Evolutionary conservation across 2,888 invertebrate species (phyloP).

Genomic region (Luffia ferchaultella): DNA sequence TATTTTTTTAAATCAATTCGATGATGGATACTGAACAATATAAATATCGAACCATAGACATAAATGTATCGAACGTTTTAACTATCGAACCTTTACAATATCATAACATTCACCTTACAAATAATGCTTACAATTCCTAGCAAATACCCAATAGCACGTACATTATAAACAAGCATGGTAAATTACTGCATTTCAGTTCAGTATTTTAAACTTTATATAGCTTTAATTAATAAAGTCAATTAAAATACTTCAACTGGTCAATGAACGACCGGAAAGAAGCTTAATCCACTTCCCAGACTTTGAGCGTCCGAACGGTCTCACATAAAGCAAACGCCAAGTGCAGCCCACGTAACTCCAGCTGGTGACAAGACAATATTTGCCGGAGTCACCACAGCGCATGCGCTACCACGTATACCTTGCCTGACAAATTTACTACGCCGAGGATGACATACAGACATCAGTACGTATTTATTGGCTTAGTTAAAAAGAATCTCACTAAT

Average conservation of each 20-base stretch:
- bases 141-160: no score
- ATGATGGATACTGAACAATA: no score
- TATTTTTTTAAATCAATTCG: no score
- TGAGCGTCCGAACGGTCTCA: constrained; percentile 21
- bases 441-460: constrained; percentile 44
- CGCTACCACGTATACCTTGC: constrained; percentile 31
- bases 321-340: constrained; percentile 40
- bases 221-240: not conserved
- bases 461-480: constrained; percentile 26
- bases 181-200: no score
- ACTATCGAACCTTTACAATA: no score
- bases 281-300: not conserved
- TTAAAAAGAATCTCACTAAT: no score
- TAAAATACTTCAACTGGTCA: not conserved
- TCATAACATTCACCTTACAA: no score
- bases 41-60: no score
- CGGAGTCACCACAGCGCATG: constrained; percentile 33
- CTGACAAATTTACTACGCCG: constrained; percentile 51
- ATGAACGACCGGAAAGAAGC: not conserved
- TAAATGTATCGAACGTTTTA: no score
- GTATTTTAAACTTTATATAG: no score
- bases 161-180: no score
- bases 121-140: no score
- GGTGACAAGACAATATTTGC: constrained; percentile 61
- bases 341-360: constrained; percentile 40